These are phyloP conservation scores for Sinodicranocentrus sp. DNA, from an alignment of 2,888 invertebrate genomes.

Conservation along the genomic window DNA sequence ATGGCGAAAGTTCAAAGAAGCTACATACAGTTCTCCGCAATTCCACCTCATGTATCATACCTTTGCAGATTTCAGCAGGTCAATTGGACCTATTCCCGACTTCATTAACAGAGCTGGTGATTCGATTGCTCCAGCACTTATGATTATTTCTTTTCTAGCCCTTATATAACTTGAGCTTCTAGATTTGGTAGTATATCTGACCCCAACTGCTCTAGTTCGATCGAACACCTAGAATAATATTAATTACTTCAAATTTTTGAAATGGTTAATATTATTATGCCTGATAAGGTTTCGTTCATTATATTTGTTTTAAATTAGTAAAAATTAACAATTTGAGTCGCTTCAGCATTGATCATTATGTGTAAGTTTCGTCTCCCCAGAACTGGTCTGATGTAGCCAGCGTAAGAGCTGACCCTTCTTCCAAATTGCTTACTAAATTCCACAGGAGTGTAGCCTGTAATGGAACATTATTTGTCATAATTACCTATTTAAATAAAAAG, in stretches of 20 bases:
- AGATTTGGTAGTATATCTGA: background rate
- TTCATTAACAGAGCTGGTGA: background rate
- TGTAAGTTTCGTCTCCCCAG: constrained; percentile 3
- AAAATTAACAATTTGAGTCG: background rate
- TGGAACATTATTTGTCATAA: background rate
- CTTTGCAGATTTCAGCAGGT: background rate
- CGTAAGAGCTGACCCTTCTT: constrained; percentile 9
- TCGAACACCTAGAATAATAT: too few relatives aligned
- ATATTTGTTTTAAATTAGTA: too few relatives aligned
- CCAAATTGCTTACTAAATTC: constrained; percentile 23
- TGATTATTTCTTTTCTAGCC: background rate
- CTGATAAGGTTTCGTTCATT: too few relatives aligned
- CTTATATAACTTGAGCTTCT: background rate
- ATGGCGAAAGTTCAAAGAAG: too few relatives aligned
- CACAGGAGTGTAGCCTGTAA: constrained; percentile 13
- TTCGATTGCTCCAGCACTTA: background rate
- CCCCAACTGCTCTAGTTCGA: constrained; percentile 25
- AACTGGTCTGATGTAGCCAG: constrained; percentile 25
- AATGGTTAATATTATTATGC: too few relatives aligned
- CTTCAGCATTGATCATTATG: constrained; percentile 20
- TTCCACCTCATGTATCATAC: too few relatives aligned
- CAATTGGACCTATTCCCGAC: constrained; percentile 8
- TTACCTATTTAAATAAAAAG: too few relatives aligned
- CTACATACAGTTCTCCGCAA: too few relatives aligned
- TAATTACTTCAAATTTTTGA: too few relatives aligned